These are phyloP conservation scores for Microplitis deprimator DNA, from an alignment of 2,888 invertebrate species.

Conservation along the genomic window DNA sequence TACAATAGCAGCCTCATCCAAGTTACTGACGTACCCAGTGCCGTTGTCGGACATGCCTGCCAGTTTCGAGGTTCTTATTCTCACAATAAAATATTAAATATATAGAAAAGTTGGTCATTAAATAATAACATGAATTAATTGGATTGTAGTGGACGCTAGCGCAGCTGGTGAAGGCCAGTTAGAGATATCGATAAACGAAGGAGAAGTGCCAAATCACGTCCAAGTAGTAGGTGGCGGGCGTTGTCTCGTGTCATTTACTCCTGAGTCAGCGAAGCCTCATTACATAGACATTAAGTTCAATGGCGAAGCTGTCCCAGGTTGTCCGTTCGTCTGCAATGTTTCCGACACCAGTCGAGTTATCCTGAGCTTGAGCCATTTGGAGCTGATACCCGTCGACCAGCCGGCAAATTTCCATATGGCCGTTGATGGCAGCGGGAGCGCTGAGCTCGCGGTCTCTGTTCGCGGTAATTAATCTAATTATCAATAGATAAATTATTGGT, in stretches of 20 bases:
- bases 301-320: conserved; percentile 92
- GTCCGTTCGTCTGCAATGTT: conserved; percentile 90
- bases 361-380: conserved; percentile 82
- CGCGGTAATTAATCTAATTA: conserved; percentile 71
- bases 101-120: not conserved
- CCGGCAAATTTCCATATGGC: conserved; percentile 86
- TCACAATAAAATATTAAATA: conserved; percentile 48
- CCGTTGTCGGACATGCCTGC: conserved; percentile 94
- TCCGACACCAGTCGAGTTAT: conserved; percentile 85
- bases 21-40: conserved; percentile 94
- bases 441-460: conserved; percentile 91
- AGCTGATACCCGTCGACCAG: conserved; percentile 88
- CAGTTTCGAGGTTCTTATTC: conserved; percentile 88
- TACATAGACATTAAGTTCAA: conserved; percentile 97
- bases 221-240: conserved; percentile 96
- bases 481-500: conserved; percentile 30
- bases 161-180: conserved; percentile 99
- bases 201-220: conserved; percentile 98
- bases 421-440: conserved; percentile 79
- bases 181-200: conserved; percentile 99
- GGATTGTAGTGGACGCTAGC: conserved; percentile 91
- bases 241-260: conserved; percentile 94
- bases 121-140: not conserved
- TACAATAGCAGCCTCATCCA: conserved; percentile 95
- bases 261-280: conserved; percentile 91